phyloP scores from a whole-genome alignment of 2,797 vertebrate genomes.

The Emydoidea blandingii region DNA sequence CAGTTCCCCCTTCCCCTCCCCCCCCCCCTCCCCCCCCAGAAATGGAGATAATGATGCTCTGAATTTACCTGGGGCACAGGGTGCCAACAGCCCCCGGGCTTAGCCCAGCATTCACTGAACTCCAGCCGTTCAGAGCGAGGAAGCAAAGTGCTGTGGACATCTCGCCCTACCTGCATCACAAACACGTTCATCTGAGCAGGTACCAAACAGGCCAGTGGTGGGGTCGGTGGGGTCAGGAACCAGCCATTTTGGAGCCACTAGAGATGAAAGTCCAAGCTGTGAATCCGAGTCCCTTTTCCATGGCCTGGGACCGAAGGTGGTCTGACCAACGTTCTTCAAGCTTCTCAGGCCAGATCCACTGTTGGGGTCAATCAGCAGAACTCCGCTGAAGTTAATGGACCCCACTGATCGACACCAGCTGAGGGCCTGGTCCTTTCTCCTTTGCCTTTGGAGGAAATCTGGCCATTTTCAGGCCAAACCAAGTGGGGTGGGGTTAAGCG shows the following conservation, averaged over 20 bases:
- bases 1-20: not conserved
- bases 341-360: not conserved
- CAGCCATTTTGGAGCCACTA: not conserved
- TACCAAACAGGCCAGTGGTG: not conserved
- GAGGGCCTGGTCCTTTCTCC: not conserved
- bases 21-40: not conserved
- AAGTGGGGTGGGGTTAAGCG: not conserved
- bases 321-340: not conserved
- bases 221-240: too few species aligned
- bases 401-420: too few species aligned
- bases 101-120: not conserved
- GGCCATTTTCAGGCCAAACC: not conserved
- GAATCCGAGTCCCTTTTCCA: not conserved
- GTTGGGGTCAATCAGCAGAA: too few species aligned
- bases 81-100: not conserved
- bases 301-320: not conserved
- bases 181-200: not conserved
- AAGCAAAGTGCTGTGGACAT: not conserved
- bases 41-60: not conserved
- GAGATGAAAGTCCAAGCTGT: not conserved
- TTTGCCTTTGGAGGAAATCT: not conserved
- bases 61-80: not conserved
- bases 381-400: too few species aligned
- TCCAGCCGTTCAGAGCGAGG: too few species aligned
- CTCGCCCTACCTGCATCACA: not conserved